A percentile compares a stretch with the other conserved stretches of the same genome.
Evolutionary conservation across 2,113 vertebrate species (phyloP).

Genomic region (Neotragus pygmaeus): DNA sequence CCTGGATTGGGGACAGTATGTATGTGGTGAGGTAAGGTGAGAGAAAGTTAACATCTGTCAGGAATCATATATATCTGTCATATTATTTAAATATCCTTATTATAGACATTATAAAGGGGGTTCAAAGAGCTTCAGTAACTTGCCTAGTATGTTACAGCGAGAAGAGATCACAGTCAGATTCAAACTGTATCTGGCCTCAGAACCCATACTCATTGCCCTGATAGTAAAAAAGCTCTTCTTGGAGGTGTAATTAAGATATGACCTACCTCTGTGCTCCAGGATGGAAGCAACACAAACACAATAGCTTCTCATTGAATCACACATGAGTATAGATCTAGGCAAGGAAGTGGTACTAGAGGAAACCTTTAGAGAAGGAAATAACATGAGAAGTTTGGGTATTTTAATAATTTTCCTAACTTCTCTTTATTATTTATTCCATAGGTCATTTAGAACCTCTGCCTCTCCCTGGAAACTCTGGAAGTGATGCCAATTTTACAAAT

Average conservation of each 20-base stretch:
- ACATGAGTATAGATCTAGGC: background rate
- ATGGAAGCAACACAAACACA: background rate
- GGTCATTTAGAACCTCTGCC: background rate
- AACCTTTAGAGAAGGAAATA: background rate
- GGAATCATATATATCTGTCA: background rate
- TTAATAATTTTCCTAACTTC: background rate
- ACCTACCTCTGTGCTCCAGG: background rate
- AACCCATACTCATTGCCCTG: background rate
- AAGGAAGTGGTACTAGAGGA: background rate
- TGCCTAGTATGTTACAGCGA: background rate
- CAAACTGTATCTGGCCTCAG: background rate
- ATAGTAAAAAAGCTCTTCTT: background rate
- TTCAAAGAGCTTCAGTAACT: background rate
- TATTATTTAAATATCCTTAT: background rate
- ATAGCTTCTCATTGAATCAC: background rate
- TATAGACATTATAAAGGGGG: background rate
- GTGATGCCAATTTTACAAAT: background rate
- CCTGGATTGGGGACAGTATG: no score
- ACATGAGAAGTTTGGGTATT: background rate
- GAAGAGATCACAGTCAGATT: background rate
- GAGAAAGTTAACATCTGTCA: background rate
- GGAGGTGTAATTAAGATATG: background rate
- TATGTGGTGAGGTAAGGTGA: background rate
- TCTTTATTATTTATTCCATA: background rate
- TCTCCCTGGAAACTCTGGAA: background rate